These are phyloP conservation scores for Drosophila parabipectinata DNA, from an alignment of 1,140 invertebrate species.

Conservation along the genomic window DNA sequence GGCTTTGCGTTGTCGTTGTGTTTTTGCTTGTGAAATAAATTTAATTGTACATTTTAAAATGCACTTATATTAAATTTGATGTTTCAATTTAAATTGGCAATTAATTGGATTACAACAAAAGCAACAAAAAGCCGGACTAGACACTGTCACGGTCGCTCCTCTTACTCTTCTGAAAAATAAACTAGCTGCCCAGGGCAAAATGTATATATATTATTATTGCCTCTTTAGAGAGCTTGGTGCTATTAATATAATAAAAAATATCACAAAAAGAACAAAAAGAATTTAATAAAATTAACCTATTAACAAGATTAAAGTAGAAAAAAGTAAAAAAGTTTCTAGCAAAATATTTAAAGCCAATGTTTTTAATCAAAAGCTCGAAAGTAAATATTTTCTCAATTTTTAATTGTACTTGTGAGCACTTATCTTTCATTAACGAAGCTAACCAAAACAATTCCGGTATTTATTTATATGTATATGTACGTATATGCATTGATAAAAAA, in stretches of 20 bases:
- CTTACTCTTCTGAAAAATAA: conserved; percentile 4
- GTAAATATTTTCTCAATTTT: conserved; percentile 16
- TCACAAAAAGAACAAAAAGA: conserved; percentile 1
- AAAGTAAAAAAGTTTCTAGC: not conserved
- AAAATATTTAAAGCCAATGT: not conserved
- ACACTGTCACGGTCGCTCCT: conserved; percentile 3
- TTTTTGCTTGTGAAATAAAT: conserved; percentile 63
- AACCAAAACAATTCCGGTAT: conserved; percentile 36
- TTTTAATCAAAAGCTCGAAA: not conserved
- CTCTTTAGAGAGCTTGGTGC: conserved; percentile 47
- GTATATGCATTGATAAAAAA: conserved; percentile 41
- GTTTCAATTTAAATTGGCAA: conserved; percentile 78
- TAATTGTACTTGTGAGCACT: conserved; percentile 28
- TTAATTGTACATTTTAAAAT: conserved; percentile 76
- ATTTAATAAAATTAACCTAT: conserved; percentile 44
- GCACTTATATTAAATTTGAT: conserved; percentile 77
- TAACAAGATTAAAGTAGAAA: conserved; percentile 40
- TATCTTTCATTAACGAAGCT: conserved; percentile 36
- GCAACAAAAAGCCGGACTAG: conserved; percentile 41
- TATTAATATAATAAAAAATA: conserved; percentile 25
- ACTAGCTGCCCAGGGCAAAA: conserved; percentile 32
- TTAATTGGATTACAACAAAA: conserved; percentile 76
- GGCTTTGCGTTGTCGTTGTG: not conserved
- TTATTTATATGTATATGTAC: conserved; percentile 5
- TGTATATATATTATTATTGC: conserved; percentile 21